Base-by-base conservation (phyloP, 2,888 invertebrate genomes). In the Nyleta sp. region DNA sequence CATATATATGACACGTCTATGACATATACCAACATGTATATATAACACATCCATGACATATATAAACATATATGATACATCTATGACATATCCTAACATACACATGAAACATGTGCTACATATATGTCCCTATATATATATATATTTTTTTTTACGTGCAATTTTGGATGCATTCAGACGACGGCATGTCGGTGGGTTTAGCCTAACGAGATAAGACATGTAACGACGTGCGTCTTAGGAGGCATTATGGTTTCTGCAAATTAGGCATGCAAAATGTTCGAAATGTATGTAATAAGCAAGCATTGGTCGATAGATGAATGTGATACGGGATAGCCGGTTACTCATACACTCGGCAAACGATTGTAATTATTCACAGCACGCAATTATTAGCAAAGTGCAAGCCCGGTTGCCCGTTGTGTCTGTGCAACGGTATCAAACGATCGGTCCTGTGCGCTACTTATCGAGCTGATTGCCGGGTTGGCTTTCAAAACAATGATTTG, bases 361-460 rank as follows among this genome's bases (percentile, higher is more conserved):
- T 67, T 71, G 86, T 88, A 88, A 89, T 89, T 89, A 89, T 88
- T 87, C 87, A 86, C 86, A 85, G 87, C 89, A 87, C 85, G 88
- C 88, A 88, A 89, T 89, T 89, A 89, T 85, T 65, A 77, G 64
- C 40, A 48, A 59, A 60, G 64, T 62, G 64, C 67, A 46, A 59
- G 55, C 62, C 72, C 38, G 50, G 71, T 59, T 59, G 46, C 62
- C 53, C 48, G 55, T 52, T 70, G 59, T 31, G 48, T 15, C 42
- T 20, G 24, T 24, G 46, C 6, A 80, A 81, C 80, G 81, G 57
- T 65, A 48, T 60, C 52, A 55, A 55, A 46, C 50, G 24, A 64
- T 64, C 52, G 52, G 64, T 52, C 64, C 64, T 52, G 52, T n/a
- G 28, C 18, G 10, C 84, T 81, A 81, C 83, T 83, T 82, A 81